A percentile compares a stretch with the other conserved stretches of the same genome.
phyloP scores from a whole-genome alignment of 2,113 vertebrate genomes.

The Picathartes gymnocephalus region DNA sequence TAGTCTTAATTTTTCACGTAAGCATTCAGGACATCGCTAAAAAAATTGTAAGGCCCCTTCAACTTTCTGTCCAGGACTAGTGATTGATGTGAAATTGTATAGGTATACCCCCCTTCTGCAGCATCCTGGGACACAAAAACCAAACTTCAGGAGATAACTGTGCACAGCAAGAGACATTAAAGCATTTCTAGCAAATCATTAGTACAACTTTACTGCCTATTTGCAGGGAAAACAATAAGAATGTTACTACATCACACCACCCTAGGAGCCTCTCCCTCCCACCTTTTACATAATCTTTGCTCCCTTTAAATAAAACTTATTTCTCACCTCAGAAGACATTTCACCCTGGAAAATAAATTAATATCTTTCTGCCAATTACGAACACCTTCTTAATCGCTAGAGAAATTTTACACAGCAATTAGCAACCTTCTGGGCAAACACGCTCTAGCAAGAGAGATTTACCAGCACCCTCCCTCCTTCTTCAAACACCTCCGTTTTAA shows the following conservation, averaged over 20 bases:
- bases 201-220: not conserved
- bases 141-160: not conserved
- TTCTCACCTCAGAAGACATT: not conserved
- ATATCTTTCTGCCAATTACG: not conserved
- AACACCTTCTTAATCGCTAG: not conserved
- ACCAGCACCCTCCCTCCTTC: accelerated
- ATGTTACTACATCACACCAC: not conserved
- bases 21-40: not conserved
- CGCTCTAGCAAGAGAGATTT: accelerated
- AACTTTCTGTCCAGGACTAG: not conserved
- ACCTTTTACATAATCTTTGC: not conserved
- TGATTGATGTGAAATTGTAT: accelerated
- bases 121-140: not conserved
- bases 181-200: not conserved
- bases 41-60: not conserved
- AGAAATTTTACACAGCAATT: not conserved
- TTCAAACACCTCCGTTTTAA: not conserved
- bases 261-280: not conserved
- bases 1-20: not conserved
- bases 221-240: not conserved
- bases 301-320: not conserved
- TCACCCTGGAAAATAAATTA: not conserved
- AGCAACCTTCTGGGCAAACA: not conserved
- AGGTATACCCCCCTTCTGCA: not conserved
- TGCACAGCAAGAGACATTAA: not conserved